These are phyloP conservation scores for Mesoclemmys tuberculata DNA, from an alignment of 2,113 vertebrate genomes.

Conservation along the genomic window DNA sequence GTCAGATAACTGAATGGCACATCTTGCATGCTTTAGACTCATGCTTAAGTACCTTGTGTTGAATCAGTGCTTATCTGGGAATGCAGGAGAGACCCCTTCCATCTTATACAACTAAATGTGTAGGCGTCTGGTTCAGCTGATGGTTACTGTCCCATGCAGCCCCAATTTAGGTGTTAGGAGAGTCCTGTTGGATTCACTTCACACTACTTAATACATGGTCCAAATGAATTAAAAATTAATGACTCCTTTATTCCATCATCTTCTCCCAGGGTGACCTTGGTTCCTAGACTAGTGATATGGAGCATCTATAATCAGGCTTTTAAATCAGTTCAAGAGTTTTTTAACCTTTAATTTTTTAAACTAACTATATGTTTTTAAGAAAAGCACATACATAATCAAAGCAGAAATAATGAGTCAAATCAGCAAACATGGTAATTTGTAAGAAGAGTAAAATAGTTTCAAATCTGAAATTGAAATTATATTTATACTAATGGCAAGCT, in stretches of 20 bases:
- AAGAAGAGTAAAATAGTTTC: slow-evolving; percentile 79
- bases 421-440: slow-evolving; percentile 82
- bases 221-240: not conserved
- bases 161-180: not conserved
- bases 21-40: not conserved
- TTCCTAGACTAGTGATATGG: not conserved
- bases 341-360: slow-evolving; percentile 51
- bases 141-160: not conserved
- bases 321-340: slow-evolving; percentile 36
- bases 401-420: slow-evolving; percentile 78
- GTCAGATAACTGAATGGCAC: not conserved
- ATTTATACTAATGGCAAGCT: slow-evolving; percentile 84
- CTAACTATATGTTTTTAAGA: slow-evolving; percentile 67
- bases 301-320: not conserved
- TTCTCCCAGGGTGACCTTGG: not conserved
- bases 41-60: not conserved
- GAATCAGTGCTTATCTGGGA: not conserved
- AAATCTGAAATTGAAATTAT: slow-evolving; percentile 83
- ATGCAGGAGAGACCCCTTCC: not conserved
- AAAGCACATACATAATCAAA: slow-evolving; percentile 76
- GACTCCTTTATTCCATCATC: not conserved
- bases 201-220: not conserved
- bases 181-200: rapidly evolving
- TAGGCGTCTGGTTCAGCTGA: not conserved
- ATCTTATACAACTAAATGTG: not conserved